Percentiles rank a stretch among this genome's conserved stretches.
These are phyloP conservation scores for Zoroaster sp. DNA, from an alignment of 53 echinoderm and acorn worm species.

Conservation along the genomic window DNA sequence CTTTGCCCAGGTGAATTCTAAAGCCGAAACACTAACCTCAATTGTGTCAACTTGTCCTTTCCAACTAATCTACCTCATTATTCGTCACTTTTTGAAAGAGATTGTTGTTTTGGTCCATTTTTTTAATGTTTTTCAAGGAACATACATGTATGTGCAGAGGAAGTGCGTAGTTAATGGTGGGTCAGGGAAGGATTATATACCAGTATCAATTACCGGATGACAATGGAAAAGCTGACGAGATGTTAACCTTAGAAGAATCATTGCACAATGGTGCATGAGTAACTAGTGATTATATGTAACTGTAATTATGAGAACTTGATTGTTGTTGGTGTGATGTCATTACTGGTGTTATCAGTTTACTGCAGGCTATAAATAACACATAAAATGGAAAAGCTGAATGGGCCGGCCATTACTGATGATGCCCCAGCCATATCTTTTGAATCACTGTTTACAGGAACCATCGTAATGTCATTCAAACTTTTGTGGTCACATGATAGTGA, in stretches of 20 bases:
- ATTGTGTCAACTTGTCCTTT: neutral
- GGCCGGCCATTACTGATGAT: neutral
- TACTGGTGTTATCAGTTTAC: neutral
- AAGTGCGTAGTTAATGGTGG: neutral
- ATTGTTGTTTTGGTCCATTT: neutral
- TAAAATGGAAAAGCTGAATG: neutral
- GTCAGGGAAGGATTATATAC: neutral
- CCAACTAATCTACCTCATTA: neutral
- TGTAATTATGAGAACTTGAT: neutral
- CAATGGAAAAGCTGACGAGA: neutral
- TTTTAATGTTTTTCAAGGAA: neutral
- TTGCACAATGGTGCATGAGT: neutral
- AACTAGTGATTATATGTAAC: neutral
- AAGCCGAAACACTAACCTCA: neutral
- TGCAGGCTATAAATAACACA: neutral
- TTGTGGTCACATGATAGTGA: constrained; percentile 13
- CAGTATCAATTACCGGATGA: neutral
- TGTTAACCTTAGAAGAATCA: neutral
- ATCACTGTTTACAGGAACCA: neutral
- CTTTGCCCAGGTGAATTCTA: neutral
- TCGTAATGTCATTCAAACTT: neutral
- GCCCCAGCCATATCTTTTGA: neutral
- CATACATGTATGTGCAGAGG: neutral
- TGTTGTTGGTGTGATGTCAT: neutral
- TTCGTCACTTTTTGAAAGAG: neutral